A percentile compares a stretch with the other conserved stretches of the same genome.
phyloP scores from a whole-genome alignment of 1,140 invertebrate genomes.

The Zophobas morio region DNA sequence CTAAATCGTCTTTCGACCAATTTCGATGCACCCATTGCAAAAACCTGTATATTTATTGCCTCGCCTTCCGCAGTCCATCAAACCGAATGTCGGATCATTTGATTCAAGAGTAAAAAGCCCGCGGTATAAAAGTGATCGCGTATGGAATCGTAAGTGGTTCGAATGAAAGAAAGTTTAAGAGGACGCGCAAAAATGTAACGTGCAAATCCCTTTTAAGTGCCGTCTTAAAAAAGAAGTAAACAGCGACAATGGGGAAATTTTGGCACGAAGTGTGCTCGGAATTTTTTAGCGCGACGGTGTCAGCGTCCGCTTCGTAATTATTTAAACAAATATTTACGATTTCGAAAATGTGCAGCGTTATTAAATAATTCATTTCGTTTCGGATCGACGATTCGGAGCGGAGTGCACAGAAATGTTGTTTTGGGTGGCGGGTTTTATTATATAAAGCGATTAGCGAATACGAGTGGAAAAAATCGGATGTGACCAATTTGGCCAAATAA shows the following conservation, averaged over 20 bases:
- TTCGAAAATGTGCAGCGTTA: constrained; percentile 36
- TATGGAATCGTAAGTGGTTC: constrained; percentile 35
- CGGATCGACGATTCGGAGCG: constrained; percentile 15
- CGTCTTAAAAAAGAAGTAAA: constrained; percentile 29
- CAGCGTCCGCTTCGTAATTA: constrained; percentile 9
- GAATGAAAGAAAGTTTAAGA: constrained; percentile 16
- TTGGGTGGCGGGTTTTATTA: constrained; percentile 28
- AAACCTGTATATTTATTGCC: constrained; percentile 19
- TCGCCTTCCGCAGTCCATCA: constrained; percentile 34
- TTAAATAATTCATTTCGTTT: constrained; percentile 34
- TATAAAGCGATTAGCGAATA: constrained; percentile 19
- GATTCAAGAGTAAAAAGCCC: constrained; percentile 40
- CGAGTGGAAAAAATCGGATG: neutral
- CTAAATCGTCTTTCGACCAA: neutral
- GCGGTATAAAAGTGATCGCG: constrained; percentile 34
- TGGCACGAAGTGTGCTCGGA: constrained; percentile 1
- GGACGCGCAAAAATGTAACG: constrained; percentile 39
- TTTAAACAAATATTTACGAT: constrained; percentile 32
- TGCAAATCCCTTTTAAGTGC: constrained; percentile 33
- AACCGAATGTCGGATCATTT: constrained; percentile 33
- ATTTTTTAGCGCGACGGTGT: neutral
- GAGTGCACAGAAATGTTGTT: constrained; percentile 3
- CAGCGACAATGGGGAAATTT: constrained; percentile 5
- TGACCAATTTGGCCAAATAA: too few relatives aligned
- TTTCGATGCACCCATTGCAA: neutral